Conservation (phyloP, 2,888 invertebrate species). For the Dicyrtomina minuta region DNA sequence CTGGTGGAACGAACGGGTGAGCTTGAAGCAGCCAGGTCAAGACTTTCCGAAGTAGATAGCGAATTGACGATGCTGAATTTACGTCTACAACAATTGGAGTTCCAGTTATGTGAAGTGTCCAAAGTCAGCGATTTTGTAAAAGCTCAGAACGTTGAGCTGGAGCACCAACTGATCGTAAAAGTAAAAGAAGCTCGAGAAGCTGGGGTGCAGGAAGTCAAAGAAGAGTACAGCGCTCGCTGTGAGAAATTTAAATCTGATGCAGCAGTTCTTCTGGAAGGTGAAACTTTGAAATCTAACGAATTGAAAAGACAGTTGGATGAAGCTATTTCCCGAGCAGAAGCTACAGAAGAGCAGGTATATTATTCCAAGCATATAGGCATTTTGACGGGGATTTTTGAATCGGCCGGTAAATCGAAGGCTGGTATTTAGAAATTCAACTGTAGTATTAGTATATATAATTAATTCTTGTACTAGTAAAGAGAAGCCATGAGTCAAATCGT, state of each 20-base stretch:
- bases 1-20: too few relatives aligned
- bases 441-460: too few relatives aligned
- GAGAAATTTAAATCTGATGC: not conserved
- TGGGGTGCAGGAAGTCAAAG: not conserved
- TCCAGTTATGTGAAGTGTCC: too few relatives aligned
- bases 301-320: not conserved
- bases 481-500: too few relatives aligned
- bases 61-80: not conserved
- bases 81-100: not conserved
- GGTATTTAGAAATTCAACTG: too few relatives aligned
- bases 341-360: constrained; percentile 19
- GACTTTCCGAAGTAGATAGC: not conserved
- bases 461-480: too few relatives aligned
- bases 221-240: not conserved
- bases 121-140: not conserved
- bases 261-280: not conserved
- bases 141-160: not conserved
- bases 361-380: too few relatives aligned
- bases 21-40: not conserved
- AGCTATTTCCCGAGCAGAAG: not conserved
- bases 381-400: too few relatives aligned
- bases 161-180: not conserved
- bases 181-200: not conserved
- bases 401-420: too few relatives aligned
- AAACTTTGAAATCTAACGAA: not conserved